A percentile compares a stretch with the other conserved stretches of the same genome.
Evolutionary conservation across 2,888 invertebrate species (phyloP).

Genomic region (Cryptus armator): DNA sequence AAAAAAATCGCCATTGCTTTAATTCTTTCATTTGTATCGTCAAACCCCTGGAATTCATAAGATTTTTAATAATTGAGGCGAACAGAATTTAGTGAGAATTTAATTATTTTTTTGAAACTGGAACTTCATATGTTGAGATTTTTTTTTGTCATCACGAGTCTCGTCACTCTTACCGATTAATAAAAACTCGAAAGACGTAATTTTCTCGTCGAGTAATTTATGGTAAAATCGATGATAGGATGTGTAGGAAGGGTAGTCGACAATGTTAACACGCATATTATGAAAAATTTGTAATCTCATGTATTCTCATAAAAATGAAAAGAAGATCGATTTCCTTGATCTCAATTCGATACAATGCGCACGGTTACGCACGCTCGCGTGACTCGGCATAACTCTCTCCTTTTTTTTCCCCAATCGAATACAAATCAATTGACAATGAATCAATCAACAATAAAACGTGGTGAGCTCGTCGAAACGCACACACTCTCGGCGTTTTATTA

Average conservation of each 20-base stretch:
- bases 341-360: conserved; percentile 63
- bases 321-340: conserved; percentile 57
- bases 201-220: not conserved
- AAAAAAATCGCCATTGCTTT: too few species aligned
- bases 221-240: not conserved
- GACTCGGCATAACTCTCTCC: conserved; percentile 42
- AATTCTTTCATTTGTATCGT: too few species aligned
- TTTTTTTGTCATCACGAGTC: not conserved
- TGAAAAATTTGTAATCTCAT: conserved; percentile 66
- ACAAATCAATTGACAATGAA: conserved; percentile 63
- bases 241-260: not conserved
- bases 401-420: conserved; percentile 54
- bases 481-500: conserved; percentile 48
- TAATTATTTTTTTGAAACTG: not conserved
- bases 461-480: conserved; percentile 12
- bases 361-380: conserved; percentile 43
- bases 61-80: too few species aligned
- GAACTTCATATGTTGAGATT: not conserved
- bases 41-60: too few species aligned
- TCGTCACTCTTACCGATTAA: not conserved
- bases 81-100: not conserved
- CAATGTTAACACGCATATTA: conserved; percentile 8
- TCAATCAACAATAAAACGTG: conserved; percentile 62
- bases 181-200: not conserved
- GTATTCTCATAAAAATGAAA: conserved; percentile 68